Base-by-base conservation (phyloP, 1,140 invertebrate genomes). In the Hetaerina americana region DNA sequence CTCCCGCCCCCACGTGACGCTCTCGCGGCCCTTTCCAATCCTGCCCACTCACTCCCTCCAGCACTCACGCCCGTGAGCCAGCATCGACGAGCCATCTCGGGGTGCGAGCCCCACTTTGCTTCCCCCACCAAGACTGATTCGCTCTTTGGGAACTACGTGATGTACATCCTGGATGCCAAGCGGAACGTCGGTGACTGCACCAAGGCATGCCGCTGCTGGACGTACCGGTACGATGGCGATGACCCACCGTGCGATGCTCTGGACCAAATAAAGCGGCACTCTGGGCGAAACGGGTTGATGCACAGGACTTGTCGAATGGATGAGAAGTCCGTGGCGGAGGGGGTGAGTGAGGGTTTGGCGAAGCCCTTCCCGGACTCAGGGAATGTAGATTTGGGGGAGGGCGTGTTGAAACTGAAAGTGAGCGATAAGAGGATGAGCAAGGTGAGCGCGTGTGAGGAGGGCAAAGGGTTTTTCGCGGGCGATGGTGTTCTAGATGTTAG, bases 81-180 rank as follows among this genome's bases (percentile, higher is more conserved):
- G 77, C 76, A 27, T 73, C 77, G 28, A 79, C 80, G 77, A 79
- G 79, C 73, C 78, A 80, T 72, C 78, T 80, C 24, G 75, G 81
- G 76, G 77, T 81, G 77, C 26, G 66, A 66, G 22, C 76, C 80
- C 66, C 77, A 83, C 76, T 81, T 22, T 15, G 26, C 69, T 22
- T 69, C 66, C n/a, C 26, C 29, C 25, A 73, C n/a, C 12, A 40
- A 27, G 26, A n/a, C 49, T 74, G 85, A 84, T 27, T 88, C 84
- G 73, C 78, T 92, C 69, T 91, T 89, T 77, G 88, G 88, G 24
- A 92, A 92, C 81, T 91, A 92, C 78, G 89, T 92, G 78, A 90
- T 90, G 6, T 93, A 93, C 79, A 82, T 97, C 18, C 88, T 88
- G 76, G 92, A 95, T 78, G 93, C 94, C 0, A 84, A 90, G 72